phyloP scores from a whole-genome alignment of 2,888 invertebrate genomes.

The Cancer borealis region DNA sequence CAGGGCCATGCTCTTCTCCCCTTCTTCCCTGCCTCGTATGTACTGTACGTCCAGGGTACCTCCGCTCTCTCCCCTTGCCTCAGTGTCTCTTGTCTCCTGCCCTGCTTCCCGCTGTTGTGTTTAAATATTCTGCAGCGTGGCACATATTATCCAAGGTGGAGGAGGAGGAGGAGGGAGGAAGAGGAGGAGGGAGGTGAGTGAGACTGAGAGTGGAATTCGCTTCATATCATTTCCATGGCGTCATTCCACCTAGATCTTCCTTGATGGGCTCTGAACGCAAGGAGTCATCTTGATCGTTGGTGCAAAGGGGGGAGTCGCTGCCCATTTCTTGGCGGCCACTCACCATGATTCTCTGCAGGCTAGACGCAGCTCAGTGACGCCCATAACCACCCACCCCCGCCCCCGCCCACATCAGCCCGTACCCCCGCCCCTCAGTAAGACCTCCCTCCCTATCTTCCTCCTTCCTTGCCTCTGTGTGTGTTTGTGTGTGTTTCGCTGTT shows the following conservation, averaged over 20 bases:
- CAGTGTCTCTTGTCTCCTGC: background rate
- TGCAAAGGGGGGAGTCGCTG: background rate
- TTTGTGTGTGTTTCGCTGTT: background rate
- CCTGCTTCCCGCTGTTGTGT: slow-evolving; percentile 1
- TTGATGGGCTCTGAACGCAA: background rate
- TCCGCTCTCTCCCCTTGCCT: background rate
- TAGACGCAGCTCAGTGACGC: slow-evolving; percentile 5
- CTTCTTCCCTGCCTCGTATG: slow-evolving; percentile 9
- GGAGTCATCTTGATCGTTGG: slow-evolving; percentile 22
- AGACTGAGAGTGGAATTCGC: background rate
- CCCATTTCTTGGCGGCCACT: slow-evolving; percentile 33
- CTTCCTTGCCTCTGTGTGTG: background rate
- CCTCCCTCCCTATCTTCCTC: background rate
- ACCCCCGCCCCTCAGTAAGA: too few species aligned
- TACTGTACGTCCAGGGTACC: background rate
- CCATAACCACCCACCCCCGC: background rate
- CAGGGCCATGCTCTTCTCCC: background rate
- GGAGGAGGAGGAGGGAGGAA: background rate
- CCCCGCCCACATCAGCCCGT: background rate
- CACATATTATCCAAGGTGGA: background rate
- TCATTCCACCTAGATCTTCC: background rate
- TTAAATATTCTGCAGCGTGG: background rate
- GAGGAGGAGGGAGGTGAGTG: background rate
- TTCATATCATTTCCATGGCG: slow-evolving; percentile 35
- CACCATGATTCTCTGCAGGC: background rate